Percentiles rank a stretch among this genome's conserved stretches.
Conservation (phyloP, 2,113 vertebrate species). For the Numenius arquata region DNA sequence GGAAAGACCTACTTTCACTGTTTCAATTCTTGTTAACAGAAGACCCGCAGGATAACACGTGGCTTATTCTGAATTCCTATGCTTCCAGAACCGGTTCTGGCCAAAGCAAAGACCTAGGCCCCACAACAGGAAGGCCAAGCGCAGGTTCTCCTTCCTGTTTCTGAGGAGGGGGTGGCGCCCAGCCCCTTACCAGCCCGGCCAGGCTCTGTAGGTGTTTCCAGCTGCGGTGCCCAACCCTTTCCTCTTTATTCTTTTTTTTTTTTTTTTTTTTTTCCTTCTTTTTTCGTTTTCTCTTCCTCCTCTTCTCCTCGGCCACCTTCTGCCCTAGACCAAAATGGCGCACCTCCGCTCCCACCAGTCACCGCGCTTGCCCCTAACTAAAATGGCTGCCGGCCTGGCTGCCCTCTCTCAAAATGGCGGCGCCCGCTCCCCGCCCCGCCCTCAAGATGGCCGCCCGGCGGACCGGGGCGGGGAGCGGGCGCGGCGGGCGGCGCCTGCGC, state of each 20-base stretch:
- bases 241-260: no score
- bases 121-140: fast-evolving
- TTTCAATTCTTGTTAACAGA: no score
- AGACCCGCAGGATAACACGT: background rate
- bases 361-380: background rate
- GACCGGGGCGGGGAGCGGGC: no score
- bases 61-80: background rate
- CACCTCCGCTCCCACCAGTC: background rate
- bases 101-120: fast-evolving
- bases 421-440: background rate
- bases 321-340: background rate
- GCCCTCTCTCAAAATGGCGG: background rate
- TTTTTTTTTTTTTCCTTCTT: no score
- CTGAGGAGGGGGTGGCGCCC: fast-evolving
- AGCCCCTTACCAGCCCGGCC: background rate
- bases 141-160: fast-evolving
- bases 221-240: fast-evolving
- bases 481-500: background rate
- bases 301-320: no score
- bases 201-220: fast-evolving
- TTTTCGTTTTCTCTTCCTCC: background rate
- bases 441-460: background rate
- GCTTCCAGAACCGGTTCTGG: background rate
- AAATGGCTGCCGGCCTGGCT: background rate
- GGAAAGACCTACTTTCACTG: background rate